Percentiles rank a stretch among this genome's conserved stretches.
Evolutionary conservation across 2,113 vertebrate genomes (phyloP).

Genomic region (Fulmarus glacialis): DNA sequence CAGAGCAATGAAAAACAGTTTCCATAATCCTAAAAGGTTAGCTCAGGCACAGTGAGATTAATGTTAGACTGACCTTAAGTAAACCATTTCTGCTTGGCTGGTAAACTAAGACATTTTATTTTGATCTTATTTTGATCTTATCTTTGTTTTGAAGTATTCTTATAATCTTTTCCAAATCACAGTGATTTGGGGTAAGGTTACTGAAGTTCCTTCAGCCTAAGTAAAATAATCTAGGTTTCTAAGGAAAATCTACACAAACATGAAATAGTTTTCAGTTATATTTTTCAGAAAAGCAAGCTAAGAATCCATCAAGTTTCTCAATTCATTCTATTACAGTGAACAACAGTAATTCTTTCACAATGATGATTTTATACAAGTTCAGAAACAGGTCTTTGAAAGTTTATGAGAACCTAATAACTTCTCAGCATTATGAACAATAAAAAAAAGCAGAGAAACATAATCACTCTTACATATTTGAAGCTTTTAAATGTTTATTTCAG

Average conservation of each 20-base stretch:
- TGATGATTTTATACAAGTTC: background rate
- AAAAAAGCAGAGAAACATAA: background rate
- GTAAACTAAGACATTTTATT: conserved; percentile 11
- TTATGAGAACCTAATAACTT: background rate
- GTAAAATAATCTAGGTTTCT: background rate
- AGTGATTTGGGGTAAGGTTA: background rate
- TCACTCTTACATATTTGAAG: background rate
- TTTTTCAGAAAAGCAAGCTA: background rate
- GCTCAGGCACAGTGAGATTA: background rate
- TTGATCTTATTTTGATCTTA: conserved; percentile 21
- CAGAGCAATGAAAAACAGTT: background rate
- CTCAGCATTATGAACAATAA: background rate
- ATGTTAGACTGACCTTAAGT: background rate
- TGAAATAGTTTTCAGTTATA: background rate
- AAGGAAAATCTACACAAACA: background rate
- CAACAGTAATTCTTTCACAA: background rate
- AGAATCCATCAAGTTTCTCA: background rate
- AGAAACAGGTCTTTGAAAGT: background rate
- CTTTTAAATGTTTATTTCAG: background rate
- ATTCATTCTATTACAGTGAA: background rate
- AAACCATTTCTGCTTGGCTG: background rate
- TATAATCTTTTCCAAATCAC: conserved; percentile 29
- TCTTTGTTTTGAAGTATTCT: background rate
- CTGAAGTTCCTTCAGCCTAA: background rate
- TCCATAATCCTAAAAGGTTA: conserved; percentile 14